Percentiles rank a stretch among this genome's conserved stretches.
phyloP scores from a whole-genome alignment of 23 tunicate genomes.

The Clavelina lepadiformis region DNA sequence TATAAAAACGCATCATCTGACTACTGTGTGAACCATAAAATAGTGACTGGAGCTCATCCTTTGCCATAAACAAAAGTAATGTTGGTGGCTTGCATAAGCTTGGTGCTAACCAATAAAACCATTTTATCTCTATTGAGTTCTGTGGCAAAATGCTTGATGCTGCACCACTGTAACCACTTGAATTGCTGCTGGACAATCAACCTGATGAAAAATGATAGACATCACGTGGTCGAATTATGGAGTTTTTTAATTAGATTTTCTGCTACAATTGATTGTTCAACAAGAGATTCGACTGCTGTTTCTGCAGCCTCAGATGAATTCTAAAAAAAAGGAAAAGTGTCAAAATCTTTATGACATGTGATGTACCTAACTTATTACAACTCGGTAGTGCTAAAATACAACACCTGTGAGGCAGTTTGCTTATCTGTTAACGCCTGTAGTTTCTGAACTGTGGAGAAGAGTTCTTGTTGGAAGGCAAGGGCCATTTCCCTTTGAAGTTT shows the following conservation, averaged over 20 bases:
- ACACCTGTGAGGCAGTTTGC: constrained; percentile 6
- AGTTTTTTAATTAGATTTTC: constrained; percentile 25
- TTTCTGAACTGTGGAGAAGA: constrained; percentile 43
- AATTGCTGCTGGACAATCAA: no score
- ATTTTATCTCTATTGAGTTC: no score
- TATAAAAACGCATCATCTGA: no score
- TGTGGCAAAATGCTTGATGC: no score
- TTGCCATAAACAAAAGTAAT: no score
- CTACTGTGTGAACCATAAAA: no score
- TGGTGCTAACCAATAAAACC: no score
- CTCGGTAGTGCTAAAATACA: not conserved
- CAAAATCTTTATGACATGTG: not conserved
- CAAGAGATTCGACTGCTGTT: constrained; percentile 24
- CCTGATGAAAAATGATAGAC: no score
- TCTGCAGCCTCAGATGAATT: constrained; percentile 29
- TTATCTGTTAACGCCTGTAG: constrained; percentile 58
- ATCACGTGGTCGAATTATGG: no score
- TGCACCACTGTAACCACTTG: no score
- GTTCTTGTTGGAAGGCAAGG: constrained; percentile 54
- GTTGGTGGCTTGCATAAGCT: no score
- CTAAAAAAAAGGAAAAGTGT: constrained; percentile 2
- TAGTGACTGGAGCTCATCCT: no score
- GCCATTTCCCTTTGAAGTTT: constrained; percentile 68
- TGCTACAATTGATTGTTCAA: constrained; percentile 30
- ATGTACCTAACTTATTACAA: not conserved